These are phyloP conservation scores for Pelagia noctiluca DNA, from an alignment of 30 jellyfish, hydroid and myxozoan genomes.

Conservation along the genomic window DNA sequence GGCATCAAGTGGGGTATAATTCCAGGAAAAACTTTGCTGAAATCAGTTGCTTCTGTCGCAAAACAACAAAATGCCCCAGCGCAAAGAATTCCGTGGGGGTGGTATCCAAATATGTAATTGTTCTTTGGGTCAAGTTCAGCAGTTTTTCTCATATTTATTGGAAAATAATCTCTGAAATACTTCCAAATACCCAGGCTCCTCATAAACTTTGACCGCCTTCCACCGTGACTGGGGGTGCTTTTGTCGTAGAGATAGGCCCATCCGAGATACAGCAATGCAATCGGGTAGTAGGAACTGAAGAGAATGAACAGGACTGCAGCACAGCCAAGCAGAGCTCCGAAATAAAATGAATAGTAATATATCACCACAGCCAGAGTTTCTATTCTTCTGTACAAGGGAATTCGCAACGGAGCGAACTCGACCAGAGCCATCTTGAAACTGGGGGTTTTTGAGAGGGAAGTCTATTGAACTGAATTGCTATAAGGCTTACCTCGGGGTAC, in stretches of 20 bases:
- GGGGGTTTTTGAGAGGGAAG: too few species aligned
- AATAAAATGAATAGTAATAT: conserved; percentile 85
- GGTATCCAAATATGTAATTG: conserved; percentile 87
- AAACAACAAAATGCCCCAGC: conserved; percentile 90
- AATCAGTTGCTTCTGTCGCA: conserved; percentile 82
- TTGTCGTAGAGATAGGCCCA: conserved; percentile 90
- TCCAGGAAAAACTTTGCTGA: conserved; percentile 75
- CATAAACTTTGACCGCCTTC: conserved; percentile 80
- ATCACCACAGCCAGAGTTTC: conserved; percentile 83
- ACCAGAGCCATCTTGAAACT: conserved; percentile 79
- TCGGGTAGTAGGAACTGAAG: conserved; percentile 87
- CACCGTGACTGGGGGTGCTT: conserved; percentile 93
- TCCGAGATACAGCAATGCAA: conserved; percentile 81
- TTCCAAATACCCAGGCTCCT: conserved; percentile 74
- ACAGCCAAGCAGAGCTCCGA: conserved; percentile 85
- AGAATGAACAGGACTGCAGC: conserved; percentile 52
- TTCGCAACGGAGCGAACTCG: conserved; percentile 89
- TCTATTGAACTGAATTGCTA: too few species aligned
- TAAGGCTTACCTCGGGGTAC: too few species aligned
- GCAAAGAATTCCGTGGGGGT: conserved; percentile 93
- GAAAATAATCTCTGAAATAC: conserved; percentile 80
- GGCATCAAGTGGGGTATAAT: conserved; percentile 81
- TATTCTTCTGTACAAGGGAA: conserved; percentile 77
- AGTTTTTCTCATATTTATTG: conserved; percentile 71
- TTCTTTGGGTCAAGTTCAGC: conserved; percentile 72